A percentile compares a stretch with the other conserved stretches of the same genome.
phyloP scores from a whole-genome alignment of 2,113 vertebrate species.

The Semnornis frantzii region DNA sequence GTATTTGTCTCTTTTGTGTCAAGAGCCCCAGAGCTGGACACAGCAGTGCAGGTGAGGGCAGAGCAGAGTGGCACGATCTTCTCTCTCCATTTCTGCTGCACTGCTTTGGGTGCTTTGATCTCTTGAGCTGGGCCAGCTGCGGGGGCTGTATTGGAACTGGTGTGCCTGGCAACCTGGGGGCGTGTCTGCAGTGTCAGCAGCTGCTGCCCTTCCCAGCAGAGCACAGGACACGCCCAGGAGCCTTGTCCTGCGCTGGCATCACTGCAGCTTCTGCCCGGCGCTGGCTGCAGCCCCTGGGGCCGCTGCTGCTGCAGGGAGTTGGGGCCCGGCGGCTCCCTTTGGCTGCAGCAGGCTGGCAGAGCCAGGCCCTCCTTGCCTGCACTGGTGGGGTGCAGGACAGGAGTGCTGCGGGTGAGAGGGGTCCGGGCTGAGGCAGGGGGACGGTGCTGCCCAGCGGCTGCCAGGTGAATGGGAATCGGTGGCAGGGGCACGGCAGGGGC shows the following conservation, averaged over 20 bases:
- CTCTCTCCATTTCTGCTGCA: too few relatives aligned
- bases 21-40: too few relatives aligned
- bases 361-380: neutral
- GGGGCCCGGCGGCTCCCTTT: neutral
- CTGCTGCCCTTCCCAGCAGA: neutral
- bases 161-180: neutral
- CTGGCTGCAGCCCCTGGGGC: neutral
- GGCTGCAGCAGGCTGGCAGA: neutral
- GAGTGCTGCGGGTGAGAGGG: neutral
- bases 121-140: neutral
- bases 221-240: neutral
- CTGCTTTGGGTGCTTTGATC: too few relatives aligned
- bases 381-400: neutral
- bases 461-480: slow-evolving; percentile 42
- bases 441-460: neutral
- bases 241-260: neutral
- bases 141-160: neutral
- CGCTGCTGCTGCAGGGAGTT: neutral
- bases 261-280: neutral
- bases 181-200: neutral
- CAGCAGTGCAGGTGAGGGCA: too few relatives aligned
- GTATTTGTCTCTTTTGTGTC: too few relatives aligned
- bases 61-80: too few relatives aligned
- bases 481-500: neutral
- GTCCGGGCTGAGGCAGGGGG: too few relatives aligned